Base-by-base conservation (phyloP, 2,113 vertebrate genomes). In the Hyaena hyaena region DNA sequence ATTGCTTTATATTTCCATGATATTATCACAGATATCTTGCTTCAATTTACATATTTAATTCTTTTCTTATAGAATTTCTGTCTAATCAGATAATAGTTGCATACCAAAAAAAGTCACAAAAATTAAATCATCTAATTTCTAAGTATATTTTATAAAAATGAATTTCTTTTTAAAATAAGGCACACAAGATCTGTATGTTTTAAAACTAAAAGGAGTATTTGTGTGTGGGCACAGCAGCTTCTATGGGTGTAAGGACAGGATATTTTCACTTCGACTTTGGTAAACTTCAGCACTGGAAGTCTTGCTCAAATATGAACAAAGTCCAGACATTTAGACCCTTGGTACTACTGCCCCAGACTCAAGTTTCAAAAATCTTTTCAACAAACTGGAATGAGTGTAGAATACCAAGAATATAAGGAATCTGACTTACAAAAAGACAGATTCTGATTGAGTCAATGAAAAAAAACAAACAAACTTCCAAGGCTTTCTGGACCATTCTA, bases 361-460 rank as follows among this genome's bases (percentile, higher is more conserved):
- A n/a, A 79, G 53, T 85, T 93, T 93, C 5, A 93, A 93, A 90
- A 69, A 5, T 43, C 5, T 73, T 89, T 90, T 53, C 65, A 95
- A 43, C 8, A 33, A 63, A 74, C 21, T 35, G 6, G 53, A 89
- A 81, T 81, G 58, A 76, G 81, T 50, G 10, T 65, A 33, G 21
- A 92, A 96, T 58, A 53, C n/a, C 84, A 83, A 81, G 45, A 66
- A 76, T 7, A 0, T 15, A 45, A 81, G 5, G 39, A 50, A 28
- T 66, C 5, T 66, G 17, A 7, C 8, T 88, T 92, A 26, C 28
- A 84, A 94, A 68, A 53, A 88, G 35, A 3, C 1, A 12, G 7
- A 9, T 88, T 74, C 26, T 85, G 33, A 61, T 9, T 39, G 16
- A 68, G 5, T 19, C 8, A 50, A 43, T 15, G 11, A 23, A 53